phyloP scores from a whole-genome alignment of 35 echinoderm and acorn worm species.

The Chiridota heheva region DNA sequence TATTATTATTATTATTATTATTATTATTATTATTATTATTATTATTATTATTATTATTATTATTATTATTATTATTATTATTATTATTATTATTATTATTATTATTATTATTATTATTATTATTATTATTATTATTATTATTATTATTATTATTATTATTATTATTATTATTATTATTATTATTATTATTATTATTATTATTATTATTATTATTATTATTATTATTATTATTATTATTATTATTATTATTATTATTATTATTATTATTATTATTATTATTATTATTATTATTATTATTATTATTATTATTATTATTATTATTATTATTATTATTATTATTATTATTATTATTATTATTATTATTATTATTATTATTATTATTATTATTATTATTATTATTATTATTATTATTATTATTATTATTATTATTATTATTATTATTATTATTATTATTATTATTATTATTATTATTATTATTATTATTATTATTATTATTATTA shows the following conservation, averaged over 20 bases:
- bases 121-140: background rate
- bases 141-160: conserved; percentile 9
- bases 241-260: background rate
- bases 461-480: no score
- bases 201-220: background rate
- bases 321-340: background rate
- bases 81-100: background rate
- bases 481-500: no score
- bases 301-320: background rate
- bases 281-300: background rate
- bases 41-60: conserved; percentile 9
- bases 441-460: no score
- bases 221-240: background rate
- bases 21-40: conserved; percentile 9
- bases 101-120: background rate
- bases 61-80: conserved; percentile 9
- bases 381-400: background rate
- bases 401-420: background rate
- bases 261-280: background rate
- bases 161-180: conserved; percentile 9
- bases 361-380: background rate
- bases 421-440: background rate
- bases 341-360: background rate
- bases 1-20: conserved; percentile 9
- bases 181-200: background rate